Evolutionary conservation across 2,888 invertebrate genomes (phyloP).

Genomic region (Oithona nana): DNA sequence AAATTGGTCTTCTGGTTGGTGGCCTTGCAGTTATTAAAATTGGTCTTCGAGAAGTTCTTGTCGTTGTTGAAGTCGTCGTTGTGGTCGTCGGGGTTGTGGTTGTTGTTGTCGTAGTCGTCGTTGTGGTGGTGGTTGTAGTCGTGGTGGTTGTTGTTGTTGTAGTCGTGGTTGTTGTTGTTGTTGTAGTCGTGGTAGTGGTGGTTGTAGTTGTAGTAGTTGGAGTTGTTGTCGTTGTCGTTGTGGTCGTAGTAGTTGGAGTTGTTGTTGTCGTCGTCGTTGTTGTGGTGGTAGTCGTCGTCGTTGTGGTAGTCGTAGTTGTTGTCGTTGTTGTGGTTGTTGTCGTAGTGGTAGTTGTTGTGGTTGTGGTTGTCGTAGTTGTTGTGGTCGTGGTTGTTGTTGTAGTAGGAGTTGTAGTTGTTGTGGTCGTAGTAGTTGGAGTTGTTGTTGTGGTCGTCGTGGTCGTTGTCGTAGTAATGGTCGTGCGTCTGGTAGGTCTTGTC

Average conservation of each 20-base stretch:
- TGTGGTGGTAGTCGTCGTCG: conserved; percentile 1
- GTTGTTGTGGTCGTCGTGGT: conserved; percentile 1
- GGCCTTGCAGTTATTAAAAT: not conserved
- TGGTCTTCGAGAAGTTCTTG: not conserved
- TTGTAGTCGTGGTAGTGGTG: conserved; percentile 9
- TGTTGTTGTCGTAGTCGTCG: not conserved
- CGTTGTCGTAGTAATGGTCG: not conserved
- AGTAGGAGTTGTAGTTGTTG: conserved; percentile 8
- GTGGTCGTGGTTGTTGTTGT: conserved; percentile 11
- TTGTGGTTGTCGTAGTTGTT: conserved; percentile 12
- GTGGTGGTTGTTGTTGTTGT: not conserved
- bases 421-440: conserved; percentile 4
- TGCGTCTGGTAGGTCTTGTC: not conserved
- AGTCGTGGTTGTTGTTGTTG: conserved; percentile 2
- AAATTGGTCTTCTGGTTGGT: not conserved
- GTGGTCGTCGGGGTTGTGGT: no score
- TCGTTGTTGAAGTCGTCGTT: not conserved
- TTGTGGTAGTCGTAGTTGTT: conserved; percentile 9
- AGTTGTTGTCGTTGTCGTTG: conserved; percentile 5
- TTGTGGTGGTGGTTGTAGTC: conserved; percentile 3
- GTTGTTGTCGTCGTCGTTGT: conserved; percentile 1
- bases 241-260: conserved; percentile 11
- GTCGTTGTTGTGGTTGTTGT: conserved; percentile 6
- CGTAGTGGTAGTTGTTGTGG: conserved; percentile 8
- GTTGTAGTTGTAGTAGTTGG: no score